phyloP scores from a whole-genome alignment of 2,797 vertebrate species.

The Poecilia wingei region DNA sequence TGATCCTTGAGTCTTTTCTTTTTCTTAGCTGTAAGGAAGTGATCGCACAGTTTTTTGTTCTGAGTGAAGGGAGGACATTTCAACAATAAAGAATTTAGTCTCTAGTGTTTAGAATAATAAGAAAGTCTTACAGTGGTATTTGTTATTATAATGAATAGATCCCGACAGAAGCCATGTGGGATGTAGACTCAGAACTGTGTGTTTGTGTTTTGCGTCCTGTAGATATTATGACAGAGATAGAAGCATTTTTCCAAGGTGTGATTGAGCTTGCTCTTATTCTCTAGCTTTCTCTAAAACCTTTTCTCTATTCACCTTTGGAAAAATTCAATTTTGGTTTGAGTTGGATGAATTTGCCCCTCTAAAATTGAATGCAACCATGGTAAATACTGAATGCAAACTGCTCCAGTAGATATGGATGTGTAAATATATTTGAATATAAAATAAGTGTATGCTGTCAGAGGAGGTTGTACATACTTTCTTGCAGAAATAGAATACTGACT shows the following conservation, averaged over 20 bases:
- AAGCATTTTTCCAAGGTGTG: neutral
- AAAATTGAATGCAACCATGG: neutral
- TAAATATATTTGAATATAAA: conserved; percentile 22
- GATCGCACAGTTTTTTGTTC: conserved; percentile 34
- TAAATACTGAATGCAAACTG: conserved; percentile 12
- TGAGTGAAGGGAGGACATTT: conserved; percentile 16
- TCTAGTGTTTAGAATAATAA: conserved; percentile 39
- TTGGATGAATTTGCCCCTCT: conserved; percentile 10
- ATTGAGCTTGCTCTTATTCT: conserved; percentile 3
- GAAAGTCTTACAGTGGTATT: conserved; percentile 19
- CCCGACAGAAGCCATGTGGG: conserved; percentile 35
- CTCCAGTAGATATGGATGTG: conserved; percentile 4
- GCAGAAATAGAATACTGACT: conserved; percentile 31
- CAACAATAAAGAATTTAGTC: conserved; percentile 38
- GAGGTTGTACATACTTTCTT: conserved; percentile 33
- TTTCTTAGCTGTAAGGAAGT: conserved; percentile 37
- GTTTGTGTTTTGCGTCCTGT: conserved; percentile 23
- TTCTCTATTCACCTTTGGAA: neutral
- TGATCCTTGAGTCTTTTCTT: conserved; percentile 32
- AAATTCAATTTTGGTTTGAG: neutral
- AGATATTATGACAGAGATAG: neutral
- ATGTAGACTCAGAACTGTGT: conserved; percentile 24
- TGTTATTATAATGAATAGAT: conserved; percentile 51
- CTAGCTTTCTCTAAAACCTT: neutral
- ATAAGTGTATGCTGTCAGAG: conserved; percentile 43